Conservation (phyloP, 92 coral and sea anemone genomes). For the Actinostola sp. region DNA sequence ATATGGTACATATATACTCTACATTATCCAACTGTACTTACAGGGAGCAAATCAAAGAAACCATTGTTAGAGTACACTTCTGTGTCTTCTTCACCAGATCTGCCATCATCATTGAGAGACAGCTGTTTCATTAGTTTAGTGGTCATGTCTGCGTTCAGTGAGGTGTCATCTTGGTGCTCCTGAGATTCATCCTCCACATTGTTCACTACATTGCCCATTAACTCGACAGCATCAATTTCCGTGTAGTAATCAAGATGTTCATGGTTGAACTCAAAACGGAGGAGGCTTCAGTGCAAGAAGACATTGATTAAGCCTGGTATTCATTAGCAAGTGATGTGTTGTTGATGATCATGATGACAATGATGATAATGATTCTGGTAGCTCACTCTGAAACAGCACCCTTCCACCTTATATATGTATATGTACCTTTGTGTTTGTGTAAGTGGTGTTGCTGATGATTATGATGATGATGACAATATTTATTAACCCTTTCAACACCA, state of each 20-base stretch:
- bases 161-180: background rate
- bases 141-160: slow-evolving; percentile 27
- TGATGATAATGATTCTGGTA: too few species aligned
- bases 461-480: too few species aligned
- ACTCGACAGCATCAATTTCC: slow-evolving; percentile 89
- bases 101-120: slow-evolving; percentile 47
- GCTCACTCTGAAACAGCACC: too few species aligned
- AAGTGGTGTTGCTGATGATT: too few species aligned
- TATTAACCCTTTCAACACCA: too few species aligned
- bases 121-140: slow-evolving; percentile 58
- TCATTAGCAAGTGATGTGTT: too few species aligned
- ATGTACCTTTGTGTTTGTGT: too few species aligned
- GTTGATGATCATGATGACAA: too few species aligned
- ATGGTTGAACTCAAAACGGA: slow-evolving; percentile 94
- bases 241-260: slow-evolving; percentile 88
- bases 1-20: too few species aligned
- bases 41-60: slow-evolving; percentile 82
- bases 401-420: too few species aligned
- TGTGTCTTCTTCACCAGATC: slow-evolving; percentile 24
- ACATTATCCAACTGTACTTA: too few species aligned
- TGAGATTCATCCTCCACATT: slow-evolving; percentile 3
- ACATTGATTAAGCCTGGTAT: too few species aligned
- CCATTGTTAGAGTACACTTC: slow-evolving; percentile 61
- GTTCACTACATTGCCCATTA: slow-evolving; percentile 60
- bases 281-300: slow-evolving; percentile 44